Percentiles rank a stretch among this genome's conserved stretches.
These are phyloP conservation scores for Homalodisca vitripennis DNA, from an alignment of 1,140 invertebrate species.

Conservation along the genomic window DNA sequence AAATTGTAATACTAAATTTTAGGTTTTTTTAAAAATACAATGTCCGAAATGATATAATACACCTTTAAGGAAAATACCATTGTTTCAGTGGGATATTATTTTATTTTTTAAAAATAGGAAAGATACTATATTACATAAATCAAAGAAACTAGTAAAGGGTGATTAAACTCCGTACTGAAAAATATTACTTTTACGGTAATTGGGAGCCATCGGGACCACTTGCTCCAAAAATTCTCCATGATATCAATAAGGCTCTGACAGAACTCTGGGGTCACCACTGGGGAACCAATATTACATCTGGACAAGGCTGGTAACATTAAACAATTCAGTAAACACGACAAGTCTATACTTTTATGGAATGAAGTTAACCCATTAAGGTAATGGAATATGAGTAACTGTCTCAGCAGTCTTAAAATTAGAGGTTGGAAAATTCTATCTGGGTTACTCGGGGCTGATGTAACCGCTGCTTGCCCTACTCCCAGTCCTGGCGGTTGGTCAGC, in stretches of 20 bases:
- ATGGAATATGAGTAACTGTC: slow-evolving; percentile 60
- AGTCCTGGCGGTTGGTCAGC: slow-evolving; percentile 87
- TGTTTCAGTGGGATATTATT: too few relatives aligned
- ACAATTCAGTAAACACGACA: too few relatives aligned
- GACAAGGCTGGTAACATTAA: slow-evolving; percentile 78
- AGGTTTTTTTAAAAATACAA: too few relatives aligned
- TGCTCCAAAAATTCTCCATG: slow-evolving; percentile 87
- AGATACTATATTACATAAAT: neutral
- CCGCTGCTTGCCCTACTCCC: slow-evolving; percentile 89
- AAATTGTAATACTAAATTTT: too few relatives aligned
- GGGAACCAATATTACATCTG: slow-evolving; percentile 99
- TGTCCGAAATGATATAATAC: too few relatives aligned
- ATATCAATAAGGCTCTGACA: slow-evolving; percentile 85
- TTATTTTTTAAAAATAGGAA: too few relatives aligned
- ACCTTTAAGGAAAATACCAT: too few relatives aligned
- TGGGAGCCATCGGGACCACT: slow-evolving; percentile 96
- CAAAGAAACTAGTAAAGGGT: neutral
- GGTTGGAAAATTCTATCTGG: slow-evolving; percentile 66
- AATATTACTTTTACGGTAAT: slow-evolving; percentile 69
- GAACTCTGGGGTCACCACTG: slow-evolving; percentile 81
- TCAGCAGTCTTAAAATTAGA: slow-evolving; percentile 57
- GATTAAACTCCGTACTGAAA: neutral
- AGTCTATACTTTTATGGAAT: too few relatives aligned
- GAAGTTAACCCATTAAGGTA: too few relatives aligned
- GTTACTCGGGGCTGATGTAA: slow-evolving; percentile 83